These are phyloP conservation scores for Galbula dea DNA, from an alignment of 2,113 vertebrate genomes.

Conservation along the genomic window DNA sequence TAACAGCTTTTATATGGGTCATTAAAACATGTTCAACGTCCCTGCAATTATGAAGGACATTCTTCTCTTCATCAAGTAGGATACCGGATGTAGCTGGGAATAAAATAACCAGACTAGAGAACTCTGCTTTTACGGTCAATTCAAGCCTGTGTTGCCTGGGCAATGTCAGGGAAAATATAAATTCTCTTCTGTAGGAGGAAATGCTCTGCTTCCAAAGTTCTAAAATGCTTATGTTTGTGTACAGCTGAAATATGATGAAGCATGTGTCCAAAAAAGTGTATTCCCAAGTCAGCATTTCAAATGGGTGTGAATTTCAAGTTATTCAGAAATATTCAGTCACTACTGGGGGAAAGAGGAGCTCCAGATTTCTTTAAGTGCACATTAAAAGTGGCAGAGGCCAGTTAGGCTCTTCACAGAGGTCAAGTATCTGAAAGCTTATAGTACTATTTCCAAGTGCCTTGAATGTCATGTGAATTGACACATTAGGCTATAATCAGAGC, in stretches of 20 bases:
- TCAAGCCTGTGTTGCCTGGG: conserved; percentile 64
- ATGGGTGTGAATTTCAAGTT: conserved; percentile 57
- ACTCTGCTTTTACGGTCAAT: conserved; percentile 62
- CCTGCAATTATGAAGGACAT: conserved; percentile 19
- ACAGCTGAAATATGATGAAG: conserved; percentile 55
- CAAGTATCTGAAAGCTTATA: neutral
- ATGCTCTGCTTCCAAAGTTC: conserved; percentile 48
- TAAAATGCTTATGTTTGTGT: conserved; percentile 51
- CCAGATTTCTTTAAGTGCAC: conserved; percentile 6
- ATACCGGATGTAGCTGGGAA: conserved; percentile 61
- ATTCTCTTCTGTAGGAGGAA: conserved; percentile 60
- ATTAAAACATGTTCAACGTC: neutral
- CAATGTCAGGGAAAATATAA: conserved; percentile 69
- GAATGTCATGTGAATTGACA: neutral
- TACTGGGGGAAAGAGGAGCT: neutral
- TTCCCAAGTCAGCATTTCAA: conserved; percentile 65
- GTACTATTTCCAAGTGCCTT: neutral
- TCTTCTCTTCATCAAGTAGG: conserved; percentile 31
- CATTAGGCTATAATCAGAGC: neutral
- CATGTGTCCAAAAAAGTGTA: conserved; percentile 38
- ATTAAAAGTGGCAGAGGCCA: neutral
- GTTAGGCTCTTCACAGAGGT: conserved; percentile 29
- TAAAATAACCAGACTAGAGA: conserved; percentile 66
- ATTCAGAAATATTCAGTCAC: conserved; percentile 28
- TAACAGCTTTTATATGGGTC: conserved; percentile 4